Evolutionary conservation across 2,797 vertebrate genomes (phyloP).

Genomic region (Lepilemur septentrionalis): DNA sequence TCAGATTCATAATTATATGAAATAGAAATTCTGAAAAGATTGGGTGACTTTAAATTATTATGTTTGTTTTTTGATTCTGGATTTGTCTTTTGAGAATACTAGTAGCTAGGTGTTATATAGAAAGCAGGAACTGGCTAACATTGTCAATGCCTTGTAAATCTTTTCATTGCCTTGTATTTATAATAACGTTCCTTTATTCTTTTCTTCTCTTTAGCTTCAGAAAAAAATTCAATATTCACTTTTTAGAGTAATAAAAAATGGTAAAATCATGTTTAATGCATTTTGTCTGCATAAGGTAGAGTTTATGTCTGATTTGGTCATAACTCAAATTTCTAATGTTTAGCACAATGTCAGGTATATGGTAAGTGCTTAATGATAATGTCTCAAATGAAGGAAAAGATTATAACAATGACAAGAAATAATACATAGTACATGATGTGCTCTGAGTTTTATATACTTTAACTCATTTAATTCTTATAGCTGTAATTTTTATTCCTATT

Average conservation of each 20-base stretch:
- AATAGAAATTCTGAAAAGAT: slow-evolving; percentile 11
- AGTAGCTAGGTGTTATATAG: not conserved
- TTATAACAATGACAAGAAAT: not conserved
- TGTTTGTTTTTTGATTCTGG: not conserved
- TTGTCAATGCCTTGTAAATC: not conserved
- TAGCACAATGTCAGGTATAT: not conserved
- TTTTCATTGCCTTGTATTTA: not conserved
- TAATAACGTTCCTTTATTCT: not conserved
- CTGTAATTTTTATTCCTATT: not conserved
- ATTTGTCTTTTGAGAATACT: not conserved
- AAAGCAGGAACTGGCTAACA: not conserved
- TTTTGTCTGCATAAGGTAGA: not conserved
- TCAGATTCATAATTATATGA: not conserved
- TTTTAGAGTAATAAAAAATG: not conserved
- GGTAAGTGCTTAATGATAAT: not conserved
- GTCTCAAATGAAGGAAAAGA: not conserved
- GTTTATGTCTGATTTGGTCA: not conserved
- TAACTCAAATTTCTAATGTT: slow-evolving; percentile 40
- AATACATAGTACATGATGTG: not conserved
- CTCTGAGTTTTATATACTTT: not conserved
- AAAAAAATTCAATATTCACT: slow-evolving; percentile 16
- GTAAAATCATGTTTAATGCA: not conserved
- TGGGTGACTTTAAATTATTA: not conserved
- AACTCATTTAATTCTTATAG: not conserved
- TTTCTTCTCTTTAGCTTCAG: not conserved